Percentiles rank a stretch among this genome's conserved stretches.
These are phyloP conservation scores for Aphelocoma coerulescens DNA, from an alignment of 2,113 vertebrate species.

Conservation along the genomic window DNA sequence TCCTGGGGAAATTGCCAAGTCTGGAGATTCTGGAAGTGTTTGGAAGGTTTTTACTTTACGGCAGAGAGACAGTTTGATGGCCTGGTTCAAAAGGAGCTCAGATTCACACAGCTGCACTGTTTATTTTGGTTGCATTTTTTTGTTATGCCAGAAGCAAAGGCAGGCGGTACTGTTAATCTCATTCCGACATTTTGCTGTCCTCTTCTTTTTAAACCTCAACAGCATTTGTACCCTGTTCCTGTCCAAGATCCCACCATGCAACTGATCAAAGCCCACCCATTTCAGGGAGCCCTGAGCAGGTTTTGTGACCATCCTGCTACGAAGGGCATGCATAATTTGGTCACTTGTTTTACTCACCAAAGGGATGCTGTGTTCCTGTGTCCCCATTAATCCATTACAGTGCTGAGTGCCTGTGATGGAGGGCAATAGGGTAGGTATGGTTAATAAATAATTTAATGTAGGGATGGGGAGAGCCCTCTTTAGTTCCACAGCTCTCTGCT, in stretches of 20 bases:
- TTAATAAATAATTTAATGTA: not conserved
- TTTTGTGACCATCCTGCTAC: fast-evolving
- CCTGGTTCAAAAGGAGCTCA: slow-evolving; percentile 58
- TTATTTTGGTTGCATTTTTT: slow-evolving; percentile 58
- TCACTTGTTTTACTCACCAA: not conserved
- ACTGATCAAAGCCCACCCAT: not conserved
- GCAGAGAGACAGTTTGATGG: slow-evolving; percentile 58
- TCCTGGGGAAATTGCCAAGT: slow-evolving; percentile 62
- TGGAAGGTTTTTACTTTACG: slow-evolving; percentile 46
- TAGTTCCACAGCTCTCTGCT: not conserved
- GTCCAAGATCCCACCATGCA: not conserved
- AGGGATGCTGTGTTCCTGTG: not conserved
- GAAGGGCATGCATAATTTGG: fast-evolving
- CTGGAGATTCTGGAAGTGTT: slow-evolving; percentile 37
- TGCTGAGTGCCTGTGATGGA: not conserved
- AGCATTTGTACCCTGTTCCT: not conserved
- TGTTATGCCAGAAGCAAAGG: slow-evolving; percentile 22
- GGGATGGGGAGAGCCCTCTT: not conserved
- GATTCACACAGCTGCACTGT: slow-evolving; percentile 60
- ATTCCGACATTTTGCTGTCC: slow-evolving; percentile 7
- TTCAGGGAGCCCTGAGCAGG: not conserved
- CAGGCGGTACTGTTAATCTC: not conserved
- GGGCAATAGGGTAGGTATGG: not conserved
- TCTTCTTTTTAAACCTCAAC: not conserved
- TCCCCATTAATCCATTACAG: not conserved